Percentiles rank a stretch among this genome's conserved stretches.
These are phyloP conservation scores for Chrysomallon squamiferum DNA, from an alignment of 1,140 invertebrate genomes.

Conservation along the genomic window DNA sequence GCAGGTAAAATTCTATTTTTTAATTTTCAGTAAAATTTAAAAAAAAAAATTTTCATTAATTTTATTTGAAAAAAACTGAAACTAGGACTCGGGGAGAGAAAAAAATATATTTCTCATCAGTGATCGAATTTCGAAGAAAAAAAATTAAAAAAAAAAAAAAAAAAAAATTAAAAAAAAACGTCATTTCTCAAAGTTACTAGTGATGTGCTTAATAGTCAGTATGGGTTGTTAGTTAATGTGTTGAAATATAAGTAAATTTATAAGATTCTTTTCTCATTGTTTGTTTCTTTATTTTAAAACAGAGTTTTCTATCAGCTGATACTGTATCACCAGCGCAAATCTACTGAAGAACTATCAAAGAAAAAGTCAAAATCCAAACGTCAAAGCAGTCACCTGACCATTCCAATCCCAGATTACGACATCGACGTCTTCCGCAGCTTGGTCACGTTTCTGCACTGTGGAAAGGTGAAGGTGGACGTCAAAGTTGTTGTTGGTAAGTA, in stretches of 20 bases:
- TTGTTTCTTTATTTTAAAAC: neutral
- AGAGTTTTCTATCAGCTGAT: slow-evolving; percentile 34
- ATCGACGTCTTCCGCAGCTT: slow-evolving; percentile 21
- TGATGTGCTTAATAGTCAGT: neutral
- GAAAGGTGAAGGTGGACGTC: slow-evolving; percentile 20
- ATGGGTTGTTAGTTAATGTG: no score
- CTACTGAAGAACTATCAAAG: slow-evolving; percentile 5
- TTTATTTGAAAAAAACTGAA: neutral
- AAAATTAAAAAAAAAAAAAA: neutral
- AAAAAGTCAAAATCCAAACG: slow-evolving; percentile 11
- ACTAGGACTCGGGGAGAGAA: no score
- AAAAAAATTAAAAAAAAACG: neutral
- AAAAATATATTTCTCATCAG: neutral
- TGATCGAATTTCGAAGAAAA: neutral
- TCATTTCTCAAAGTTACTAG: neutral
- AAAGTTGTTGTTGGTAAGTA: slow-evolving; percentile 24
- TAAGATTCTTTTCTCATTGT: neutral
- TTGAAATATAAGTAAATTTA: neutral
- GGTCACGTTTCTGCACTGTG: slow-evolving; percentile 27
- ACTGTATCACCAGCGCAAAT: slow-evolving; percentile 9
- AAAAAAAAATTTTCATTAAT: neutral
- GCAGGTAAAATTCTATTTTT: slow-evolving; percentile 70
- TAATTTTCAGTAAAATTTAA: neutral
- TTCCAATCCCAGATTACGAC: slow-evolving; percentile 19
- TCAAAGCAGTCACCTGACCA: neutral